Base-by-base conservation (phyloP, 2,113 vertebrate genomes). In the Mystacornis crossleyi region DNA sequence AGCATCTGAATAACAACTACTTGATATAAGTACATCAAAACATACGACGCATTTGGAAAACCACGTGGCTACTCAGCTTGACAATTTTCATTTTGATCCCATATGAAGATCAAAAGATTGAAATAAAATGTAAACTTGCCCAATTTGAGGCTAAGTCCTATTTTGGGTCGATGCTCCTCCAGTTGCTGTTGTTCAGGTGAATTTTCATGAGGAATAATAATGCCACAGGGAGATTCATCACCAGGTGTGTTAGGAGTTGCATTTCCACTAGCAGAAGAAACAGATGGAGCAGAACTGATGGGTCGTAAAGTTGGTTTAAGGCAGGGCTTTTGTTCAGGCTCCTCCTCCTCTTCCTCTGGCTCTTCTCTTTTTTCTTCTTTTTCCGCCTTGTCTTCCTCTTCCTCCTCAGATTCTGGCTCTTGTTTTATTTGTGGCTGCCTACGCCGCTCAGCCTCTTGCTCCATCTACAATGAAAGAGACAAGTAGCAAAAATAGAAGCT, bases 181-280 rank as follows among this genome's bases (percentile, higher is more conserved):
- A 98, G 99, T 4, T 99, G 99, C 53, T 99, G 99, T 24, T 98
- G 98, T 70, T 99, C 99, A 4, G 99, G 99, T 3, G 99, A 99
- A 96, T 99, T 99, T 97, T 99, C 99, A 25, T 99, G 99, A 65
- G 99, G 99, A 92, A 99, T 99, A 96, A 99, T 99, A 97, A 99
- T 99, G 84, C 99, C 99, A 88, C 99, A 99, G 14, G 99, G 99
- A 69, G 99, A 99, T 90, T 99, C 99, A 33, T 99, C 99, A 45
- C 99, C 98, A 12, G 99, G 99, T 9, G 99, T 99, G 97, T 99
- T 99, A 57, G 99, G 99, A 18, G 99, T 99, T 80, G 98, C 99
- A 48, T 99, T 99, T 91, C 99, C 99, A 73, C 99, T 99, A 93
- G 98, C 99, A 47, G 99, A 99, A 19, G 99, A 99, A 95, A 99